These are phyloP conservation scores for Clarias fuscus DNA, from an alignment of 2,797 vertebrate species.

Conservation along the genomic window DNA sequence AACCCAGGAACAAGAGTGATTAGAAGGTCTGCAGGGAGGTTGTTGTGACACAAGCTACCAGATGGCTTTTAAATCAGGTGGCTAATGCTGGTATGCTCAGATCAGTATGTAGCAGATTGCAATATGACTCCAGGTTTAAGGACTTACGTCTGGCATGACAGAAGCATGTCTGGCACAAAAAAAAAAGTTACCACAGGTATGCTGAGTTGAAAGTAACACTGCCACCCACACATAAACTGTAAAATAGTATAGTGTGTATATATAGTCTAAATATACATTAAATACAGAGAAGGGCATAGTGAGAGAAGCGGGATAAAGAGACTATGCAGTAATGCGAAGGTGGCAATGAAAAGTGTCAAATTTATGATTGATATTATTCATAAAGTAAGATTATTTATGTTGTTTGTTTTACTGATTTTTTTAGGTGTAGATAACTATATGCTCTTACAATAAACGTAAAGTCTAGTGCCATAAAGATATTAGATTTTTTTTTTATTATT, in stretches of 20 bases:
- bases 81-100: background rate
- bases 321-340: background rate
- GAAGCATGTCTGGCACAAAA: background rate
- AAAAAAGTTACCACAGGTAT: slow-evolving; percentile 17
- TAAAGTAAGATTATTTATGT: background rate
- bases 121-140: slow-evolving; percentile 4
- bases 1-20: background rate
- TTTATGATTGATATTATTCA: background rate
- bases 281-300: background rate
- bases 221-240: slow-evolving; percentile 4
- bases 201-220: slow-evolving; percentile 28
- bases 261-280: background rate
- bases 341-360: too few species aligned
- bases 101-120: slow-evolving; percentile 3
- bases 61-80: slow-evolving; percentile 30
- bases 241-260: background rate
- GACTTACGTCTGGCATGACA: background rate
- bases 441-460: background rate
- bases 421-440: background rate
- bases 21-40: background rate
- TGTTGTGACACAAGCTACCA: background rate
- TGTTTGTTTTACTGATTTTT: background rate
- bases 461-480: background rate
- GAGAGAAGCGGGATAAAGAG: background rate
- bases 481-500: background rate